A percentile compares a stretch with the other conserved stretches of the same genome.
These are phyloP conservation scores for Aporophyla lueneburgensis DNA, from an alignment of 2,888 invertebrate species.

Conservation along the genomic window DNA sequence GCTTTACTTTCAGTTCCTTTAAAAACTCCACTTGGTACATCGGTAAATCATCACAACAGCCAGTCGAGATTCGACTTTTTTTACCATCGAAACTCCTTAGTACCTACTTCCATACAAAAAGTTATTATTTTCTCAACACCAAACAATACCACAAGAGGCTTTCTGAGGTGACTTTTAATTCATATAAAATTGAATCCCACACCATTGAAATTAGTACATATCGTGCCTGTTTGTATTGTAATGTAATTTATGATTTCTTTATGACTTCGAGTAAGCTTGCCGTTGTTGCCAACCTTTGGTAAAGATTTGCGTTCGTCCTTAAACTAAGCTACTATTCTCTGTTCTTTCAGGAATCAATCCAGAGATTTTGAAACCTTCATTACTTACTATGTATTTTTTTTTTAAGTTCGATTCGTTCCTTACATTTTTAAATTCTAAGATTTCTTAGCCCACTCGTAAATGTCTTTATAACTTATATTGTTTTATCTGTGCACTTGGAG, in stretches of 20 bases:
- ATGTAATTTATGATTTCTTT: slow-evolving; percentile 80
- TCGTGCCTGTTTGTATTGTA: slow-evolving; percentile 74
- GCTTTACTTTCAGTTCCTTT: not conserved
- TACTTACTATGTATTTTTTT: no score
- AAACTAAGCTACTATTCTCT: no score
- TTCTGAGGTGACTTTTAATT: slow-evolving; percentile 71
- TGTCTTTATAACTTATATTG: no score
- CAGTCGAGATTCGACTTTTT: slow-evolving; percentile 31
- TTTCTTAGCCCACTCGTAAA: no score
- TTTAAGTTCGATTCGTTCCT: no score
- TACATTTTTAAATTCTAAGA: no score
- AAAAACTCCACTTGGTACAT: not conserved
- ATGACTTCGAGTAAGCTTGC: slow-evolving; percentile 66
- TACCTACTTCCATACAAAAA: slow-evolving; percentile 25
- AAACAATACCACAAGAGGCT: slow-evolving; percentile 71
- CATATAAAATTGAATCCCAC: slow-evolving; percentile 79
- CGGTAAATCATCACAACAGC: slow-evolving; percentile 23
- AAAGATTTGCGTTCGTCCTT: not conserved
- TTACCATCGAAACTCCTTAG: slow-evolving; percentile 20
- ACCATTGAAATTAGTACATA: slow-evolving; percentile 80
- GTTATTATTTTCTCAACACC: slow-evolving; percentile 69
- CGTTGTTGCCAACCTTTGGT: slow-evolving; percentile 54
- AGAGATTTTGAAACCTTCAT: no score
- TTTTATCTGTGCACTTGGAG: no score
- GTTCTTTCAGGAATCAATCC: no score